Conservation (phyloP, 64 coral and sea anemone genomes). For the Anthopleura sola region DNA sequence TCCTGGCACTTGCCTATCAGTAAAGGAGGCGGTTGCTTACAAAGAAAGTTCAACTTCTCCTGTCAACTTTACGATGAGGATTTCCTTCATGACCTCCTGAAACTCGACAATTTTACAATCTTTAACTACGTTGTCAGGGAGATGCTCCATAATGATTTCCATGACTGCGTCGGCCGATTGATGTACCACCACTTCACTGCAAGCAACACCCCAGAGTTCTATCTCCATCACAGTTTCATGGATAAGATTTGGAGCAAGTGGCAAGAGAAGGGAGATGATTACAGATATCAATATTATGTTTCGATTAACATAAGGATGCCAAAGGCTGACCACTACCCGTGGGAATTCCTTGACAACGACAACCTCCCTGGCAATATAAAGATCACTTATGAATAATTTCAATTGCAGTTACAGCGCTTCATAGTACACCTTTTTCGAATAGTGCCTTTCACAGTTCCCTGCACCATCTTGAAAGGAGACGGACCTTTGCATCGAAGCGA, state of each 20-base stretch:
- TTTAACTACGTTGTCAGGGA: slow-evolving; percentile 60
- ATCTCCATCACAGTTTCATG: slow-evolving; percentile 66
- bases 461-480: too few species aligned
- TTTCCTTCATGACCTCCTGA: slow-evolving; percentile 12
- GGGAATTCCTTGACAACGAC: slow-evolving; percentile 60
- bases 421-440: too few species aligned
- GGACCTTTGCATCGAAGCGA: too few species aligned
- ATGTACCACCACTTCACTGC: slow-evolving; percentile 51
- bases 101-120: slow-evolving; percentile 1
- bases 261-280: slow-evolving; percentile 17
- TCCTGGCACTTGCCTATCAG: slow-evolving; percentile 28
- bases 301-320: slow-evolving; percentile 36
- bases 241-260: slow-evolving; percentile 72
- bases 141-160: slow-evolving; percentile 58
- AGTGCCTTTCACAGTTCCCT: too few species aligned
- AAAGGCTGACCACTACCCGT: slow-evolving; percentile 29
- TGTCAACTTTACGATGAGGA: slow-evolving; percentile 38
- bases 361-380: slow-evolving; percentile 43
- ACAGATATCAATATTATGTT: slow-evolving; percentile 38
- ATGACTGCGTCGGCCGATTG: slow-evolving; percentile 55
- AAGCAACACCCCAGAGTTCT: slow-evolving; percentile 61
- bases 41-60: slow-evolving; percentile 58
- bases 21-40: slow-evolving; percentile 53
- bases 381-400: slow-evolving; percentile 13
- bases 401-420: too few species aligned